These are phyloP conservation scores for Lemur catta DNA, from an alignment of 2,797 vertebrate genomes.

Conservation along the genomic window DNA sequence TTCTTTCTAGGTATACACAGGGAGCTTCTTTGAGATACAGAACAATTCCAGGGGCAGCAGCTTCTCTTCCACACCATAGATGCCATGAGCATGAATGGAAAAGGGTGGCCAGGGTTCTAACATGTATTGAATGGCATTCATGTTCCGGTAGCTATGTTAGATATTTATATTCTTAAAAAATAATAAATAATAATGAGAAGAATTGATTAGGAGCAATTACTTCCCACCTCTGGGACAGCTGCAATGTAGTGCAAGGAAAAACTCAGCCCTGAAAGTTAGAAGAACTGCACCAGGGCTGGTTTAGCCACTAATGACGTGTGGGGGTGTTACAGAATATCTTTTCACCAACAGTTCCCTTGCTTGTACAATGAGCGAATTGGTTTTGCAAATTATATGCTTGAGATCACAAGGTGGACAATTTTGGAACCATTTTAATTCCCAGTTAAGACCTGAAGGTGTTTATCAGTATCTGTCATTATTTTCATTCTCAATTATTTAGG, in stretches of 20 bases:
- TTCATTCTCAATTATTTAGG: background rate
- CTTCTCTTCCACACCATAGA: background rate
- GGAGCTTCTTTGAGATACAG: background rate
- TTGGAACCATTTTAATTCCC: background rate
- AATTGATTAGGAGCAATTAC: background rate
- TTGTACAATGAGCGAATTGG: background rate
- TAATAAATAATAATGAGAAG: background rate
- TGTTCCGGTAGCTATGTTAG: background rate
- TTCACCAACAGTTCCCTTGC: background rate
- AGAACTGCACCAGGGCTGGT: background rate
- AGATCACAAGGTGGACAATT: background rate
- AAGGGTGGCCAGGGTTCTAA: background rate
- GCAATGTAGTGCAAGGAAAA: rapidly evolving
- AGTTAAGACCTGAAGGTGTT: background rate
- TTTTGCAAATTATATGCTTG: background rate
- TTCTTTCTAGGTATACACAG: background rate
- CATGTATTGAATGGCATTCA: background rate
- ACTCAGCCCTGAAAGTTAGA: background rate
- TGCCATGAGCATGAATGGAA: background rate
- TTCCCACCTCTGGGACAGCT: background rate
- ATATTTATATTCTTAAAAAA: background rate
- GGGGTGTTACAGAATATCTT: background rate
- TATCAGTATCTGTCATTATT: background rate
- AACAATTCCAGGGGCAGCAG: background rate
- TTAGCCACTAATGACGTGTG: rapidly evolving